Evolutionary conservation across 2,797 vertebrate genomes (phyloP), one percentile per base, ranked within the genome.

Genomic region (Thalassophryne amazonica): DNA sequence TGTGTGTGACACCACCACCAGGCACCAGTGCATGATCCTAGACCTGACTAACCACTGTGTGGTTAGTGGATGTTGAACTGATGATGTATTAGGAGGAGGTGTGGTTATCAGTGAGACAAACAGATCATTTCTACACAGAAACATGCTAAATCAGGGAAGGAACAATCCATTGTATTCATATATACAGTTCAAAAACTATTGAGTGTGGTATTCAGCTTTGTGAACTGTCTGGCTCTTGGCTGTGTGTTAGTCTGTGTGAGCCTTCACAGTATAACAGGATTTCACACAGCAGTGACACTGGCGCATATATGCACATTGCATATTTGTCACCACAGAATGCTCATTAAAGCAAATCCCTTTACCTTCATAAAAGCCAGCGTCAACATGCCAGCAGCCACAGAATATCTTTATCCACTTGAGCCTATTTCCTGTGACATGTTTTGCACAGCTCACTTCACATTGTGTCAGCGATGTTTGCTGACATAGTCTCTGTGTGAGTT

Each of bases 261-360:
- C 60, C 48, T 69, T 64, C 58, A 69, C 64, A 72, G 46, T 39
- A 15, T 80, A 78, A 86, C 35, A 33, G 73, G 69, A 86, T 83
- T 79, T 74, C 22, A 54, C 50, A 67, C 48, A 28, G 45, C 65
- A 57, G 34, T 58, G 12, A 73, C n/a, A 47, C 24, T 58, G 40
- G 49, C 23, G 56, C 57, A 32, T 17, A 56, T 38, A 62, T 64
- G 61, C 74, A 72, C 29, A 67, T 57, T 11, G 27, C 33, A 68
- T 57, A 63, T 69, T 69, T 73, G 60, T 63, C 64, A 59, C 38
- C 46, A 69, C n/a, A 32, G 42, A 66, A 64, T 33, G 68, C 61
- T 80, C 61, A 78, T 81, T 78, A 66, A 29, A 41, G 56, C 40
- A 76, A 83, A 87, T 79, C 80, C 76, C 40, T 50, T 76, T 80